Evolutionary conservation across 2,113 vertebrate species (phyloP).

Genomic region (Bagarius yarrelli): DNA sequence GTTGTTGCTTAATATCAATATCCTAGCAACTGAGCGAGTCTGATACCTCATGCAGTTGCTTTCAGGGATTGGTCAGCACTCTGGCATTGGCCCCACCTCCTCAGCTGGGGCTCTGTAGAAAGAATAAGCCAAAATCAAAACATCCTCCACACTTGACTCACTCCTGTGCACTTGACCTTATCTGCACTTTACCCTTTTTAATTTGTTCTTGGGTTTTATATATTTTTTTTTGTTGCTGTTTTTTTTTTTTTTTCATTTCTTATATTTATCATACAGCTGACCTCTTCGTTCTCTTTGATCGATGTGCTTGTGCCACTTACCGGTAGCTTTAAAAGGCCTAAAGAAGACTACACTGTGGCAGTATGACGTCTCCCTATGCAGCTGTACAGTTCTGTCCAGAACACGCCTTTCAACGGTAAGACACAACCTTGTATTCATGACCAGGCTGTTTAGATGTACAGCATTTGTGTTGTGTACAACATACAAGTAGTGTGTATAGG

Average conservation of each 20-base stretch:
- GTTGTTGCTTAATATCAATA: conserved; percentile 86
- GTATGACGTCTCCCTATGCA: conserved; percentile 87
- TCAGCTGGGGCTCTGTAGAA: conserved; percentile 62
- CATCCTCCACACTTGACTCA: conserved; percentile 81
- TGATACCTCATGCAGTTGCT: conserved; percentile 75
- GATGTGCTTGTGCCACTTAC: conserved; percentile 69
- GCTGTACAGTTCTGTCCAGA: conserved; percentile 87
- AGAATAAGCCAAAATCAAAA: conserved; percentile 82
- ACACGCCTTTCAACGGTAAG: conserved; percentile 92
- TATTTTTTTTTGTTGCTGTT: conserved; percentile 58
- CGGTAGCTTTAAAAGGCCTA: conserved; percentile 59
- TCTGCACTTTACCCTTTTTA: conserved; percentile 81
- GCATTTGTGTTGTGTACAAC: conserved; percentile 17
- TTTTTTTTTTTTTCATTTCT: conserved; percentile 54
- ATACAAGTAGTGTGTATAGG: not conserved
- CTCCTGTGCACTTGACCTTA: conserved; percentile 83
- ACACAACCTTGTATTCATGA: conserved; percentile 32
- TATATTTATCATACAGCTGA: conserved; percentile 52
- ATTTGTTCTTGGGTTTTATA: conserved; percentile 43
- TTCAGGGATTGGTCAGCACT: conserved; percentile 82
- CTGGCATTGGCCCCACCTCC: conserved; percentile 76
- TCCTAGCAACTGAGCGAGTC: conserved; percentile 78
- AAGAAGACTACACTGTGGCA: conserved; percentile 67
- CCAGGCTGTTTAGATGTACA: conserved; percentile 15
- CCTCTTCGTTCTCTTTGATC: conserved; percentile 53